Conservation (phyloP, 2,888 invertebrate genomes). For the Agriopis marginaria region DNA sequence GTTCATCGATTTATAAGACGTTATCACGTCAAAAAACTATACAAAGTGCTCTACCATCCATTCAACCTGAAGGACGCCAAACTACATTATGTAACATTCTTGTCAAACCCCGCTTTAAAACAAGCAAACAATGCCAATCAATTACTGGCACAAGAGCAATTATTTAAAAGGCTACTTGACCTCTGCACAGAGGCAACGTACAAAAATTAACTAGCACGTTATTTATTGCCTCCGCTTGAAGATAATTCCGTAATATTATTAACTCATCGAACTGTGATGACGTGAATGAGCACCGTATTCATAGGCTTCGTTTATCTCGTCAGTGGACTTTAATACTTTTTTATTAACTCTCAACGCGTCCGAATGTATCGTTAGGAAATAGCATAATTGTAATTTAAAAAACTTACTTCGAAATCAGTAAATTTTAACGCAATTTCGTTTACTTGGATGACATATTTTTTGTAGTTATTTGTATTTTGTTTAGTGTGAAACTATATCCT, state of each 20-base stretch:
- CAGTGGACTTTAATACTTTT: too few species aligned
- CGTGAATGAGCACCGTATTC: slow-evolving; percentile 57
- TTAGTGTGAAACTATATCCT: too few species aligned
- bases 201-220: slow-evolving; percentile 73
- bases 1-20: too few species aligned
- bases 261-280: slow-evolving; percentile 67
- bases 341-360: too few species aligned
- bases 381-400: too few species aligned
- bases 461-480: too few species aligned
- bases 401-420: too few species aligned
- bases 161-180: slow-evolving; percentile 72
- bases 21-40: too few species aligned
- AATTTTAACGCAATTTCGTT: too few species aligned
- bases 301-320: slow-evolving; percentile 12
- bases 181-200: slow-evolving; percentile 66
- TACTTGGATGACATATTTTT: too few species aligned
- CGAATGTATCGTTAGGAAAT: too few species aligned
- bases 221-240: slow-evolving; percentile 68
- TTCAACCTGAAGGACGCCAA: slow-evolving; percentile 18
- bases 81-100: slow-evolving; percentile 48
- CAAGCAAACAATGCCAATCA: slow-evolving; percentile 65
- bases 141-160: slow-evolving; percentile 69
- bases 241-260: slow-evolving; percentile 74
- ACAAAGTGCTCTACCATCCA: neutral
- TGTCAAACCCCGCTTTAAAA: slow-evolving; percentile 48